Percentiles rank a stretch among this genome's conserved stretches.
Conservation (phyloP, 1,140 invertebrate species). For the Papilio glaucus region DNA sequence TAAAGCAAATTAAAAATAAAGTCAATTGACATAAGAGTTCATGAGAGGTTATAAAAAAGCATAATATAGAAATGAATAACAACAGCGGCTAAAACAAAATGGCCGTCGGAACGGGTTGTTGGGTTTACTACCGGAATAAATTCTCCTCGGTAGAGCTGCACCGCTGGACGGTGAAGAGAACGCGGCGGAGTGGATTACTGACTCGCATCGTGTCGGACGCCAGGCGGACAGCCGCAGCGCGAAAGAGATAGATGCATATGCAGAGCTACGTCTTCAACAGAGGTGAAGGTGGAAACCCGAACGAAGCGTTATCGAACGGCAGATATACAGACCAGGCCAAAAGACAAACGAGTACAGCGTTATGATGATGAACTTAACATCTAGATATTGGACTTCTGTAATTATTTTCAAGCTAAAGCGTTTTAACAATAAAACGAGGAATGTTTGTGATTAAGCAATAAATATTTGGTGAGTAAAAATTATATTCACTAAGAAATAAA, state of each 20-base stretch:
- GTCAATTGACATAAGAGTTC: neutral
- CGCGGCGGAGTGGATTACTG: neutral
- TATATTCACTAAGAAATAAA: neutral
- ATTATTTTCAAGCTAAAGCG: neutral
- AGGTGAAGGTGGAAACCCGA: conserved; percentile 62
- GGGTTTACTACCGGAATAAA: conserved; percentile 62
- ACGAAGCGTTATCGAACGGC: conserved; percentile 54
- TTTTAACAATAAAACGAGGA: neutral
- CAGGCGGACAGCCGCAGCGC: conserved; percentile 19
- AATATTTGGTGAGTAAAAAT: neutral
- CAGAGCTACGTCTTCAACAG: conserved; percentile 42
- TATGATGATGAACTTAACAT: neutral
- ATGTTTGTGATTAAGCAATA: neutral
- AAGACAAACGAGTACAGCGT: conserved; percentile 2
- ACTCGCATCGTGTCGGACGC: conserved; percentile 8
- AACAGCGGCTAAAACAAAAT: conserved; percentile 49
- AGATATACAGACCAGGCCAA: conserved; percentile 44
- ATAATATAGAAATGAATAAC: neutral
- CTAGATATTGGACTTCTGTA: neutral
- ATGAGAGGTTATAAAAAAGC: neutral
- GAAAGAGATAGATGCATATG: conserved; percentile 47
- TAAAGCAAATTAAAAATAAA: neutral
- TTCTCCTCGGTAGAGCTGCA: conserved; percentile 58
- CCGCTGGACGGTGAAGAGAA: conserved; percentile 50
- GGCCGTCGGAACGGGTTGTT: conserved; percentile 45